Conservation (phyloP, 2,797 vertebrate genomes). For the Podarcis lilfordi region DNA sequence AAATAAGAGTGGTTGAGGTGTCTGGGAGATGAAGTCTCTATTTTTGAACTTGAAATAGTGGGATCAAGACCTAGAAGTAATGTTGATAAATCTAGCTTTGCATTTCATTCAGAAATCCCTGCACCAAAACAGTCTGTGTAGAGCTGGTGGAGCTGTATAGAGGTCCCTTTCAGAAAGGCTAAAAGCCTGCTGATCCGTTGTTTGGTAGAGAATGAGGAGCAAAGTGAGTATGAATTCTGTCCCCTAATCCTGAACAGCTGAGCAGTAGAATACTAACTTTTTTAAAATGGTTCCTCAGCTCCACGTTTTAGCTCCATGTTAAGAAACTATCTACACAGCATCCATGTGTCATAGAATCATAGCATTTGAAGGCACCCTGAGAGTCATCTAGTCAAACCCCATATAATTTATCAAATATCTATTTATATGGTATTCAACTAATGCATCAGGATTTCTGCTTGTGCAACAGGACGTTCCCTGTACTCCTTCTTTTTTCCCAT, state of each 20-base stretch:
- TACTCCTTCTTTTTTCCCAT: too few species aligned
- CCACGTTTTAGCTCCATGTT: neutral
- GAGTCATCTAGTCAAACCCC: neutral
- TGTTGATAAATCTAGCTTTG: neutral
- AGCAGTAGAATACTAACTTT: neutral
- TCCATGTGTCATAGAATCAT: neutral
- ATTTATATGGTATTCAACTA: too few species aligned
- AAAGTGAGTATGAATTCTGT: neutral
- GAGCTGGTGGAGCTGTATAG: neutral
- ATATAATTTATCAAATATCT: too few species aligned
- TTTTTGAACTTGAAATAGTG: neutral
- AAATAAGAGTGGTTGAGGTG: neutral
- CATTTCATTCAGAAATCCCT: neutral
- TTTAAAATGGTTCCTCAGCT: neutral
- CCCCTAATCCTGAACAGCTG: neutral
- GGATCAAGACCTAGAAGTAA: neutral
- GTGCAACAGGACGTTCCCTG: too few species aligned
- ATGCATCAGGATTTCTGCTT: too few species aligned
- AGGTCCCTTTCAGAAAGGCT: neutral
- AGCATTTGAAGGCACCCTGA: too few species aligned
- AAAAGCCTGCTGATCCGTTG: neutral
- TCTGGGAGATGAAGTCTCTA: neutral
- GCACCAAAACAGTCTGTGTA: neutral
- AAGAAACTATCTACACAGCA: neutral
- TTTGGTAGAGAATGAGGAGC: neutral